These are phyloP conservation scores for Thera britannica DNA, from an alignment of 2,888 invertebrate genomes.

Conservation along the genomic window DNA sequence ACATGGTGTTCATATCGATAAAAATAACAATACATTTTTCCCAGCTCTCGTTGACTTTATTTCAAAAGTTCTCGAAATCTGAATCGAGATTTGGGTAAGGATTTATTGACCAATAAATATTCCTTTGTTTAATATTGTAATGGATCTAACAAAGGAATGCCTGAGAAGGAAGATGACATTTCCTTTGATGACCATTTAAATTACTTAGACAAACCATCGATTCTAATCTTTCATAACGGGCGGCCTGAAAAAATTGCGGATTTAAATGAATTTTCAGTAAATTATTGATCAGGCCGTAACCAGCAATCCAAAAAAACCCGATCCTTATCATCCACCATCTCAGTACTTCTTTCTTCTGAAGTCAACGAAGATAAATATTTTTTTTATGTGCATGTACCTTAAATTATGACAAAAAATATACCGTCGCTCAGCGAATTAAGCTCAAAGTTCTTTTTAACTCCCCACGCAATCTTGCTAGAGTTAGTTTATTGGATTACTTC, in stretches of 20 bases:
- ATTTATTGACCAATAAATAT: neutral
- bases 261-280: no score
- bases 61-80: neutral
- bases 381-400: no score
- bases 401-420: no score
- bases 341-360: no score
- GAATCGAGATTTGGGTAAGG: constrained; percentile 1
- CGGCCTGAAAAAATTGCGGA: no score
- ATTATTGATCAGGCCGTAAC: no score
- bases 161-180: neutral
- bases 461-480: neutral
- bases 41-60: neutral
- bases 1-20: neutral
- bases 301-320: no score
- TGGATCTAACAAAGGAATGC: neutral
- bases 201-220: neutral
- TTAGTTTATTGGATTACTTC: neutral
- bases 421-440: no score
- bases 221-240: no score
- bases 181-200: neutral
- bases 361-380: no score
- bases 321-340: no score
- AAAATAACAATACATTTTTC: constrained; percentile 1
- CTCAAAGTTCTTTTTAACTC: neutral
- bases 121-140: neutral